Percentiles rank a stretch among this genome's conserved stretches.
phyloP scores from a whole-genome alignment of 1,140 invertebrate species.

The Gonatopus flavifemur region DNA sequence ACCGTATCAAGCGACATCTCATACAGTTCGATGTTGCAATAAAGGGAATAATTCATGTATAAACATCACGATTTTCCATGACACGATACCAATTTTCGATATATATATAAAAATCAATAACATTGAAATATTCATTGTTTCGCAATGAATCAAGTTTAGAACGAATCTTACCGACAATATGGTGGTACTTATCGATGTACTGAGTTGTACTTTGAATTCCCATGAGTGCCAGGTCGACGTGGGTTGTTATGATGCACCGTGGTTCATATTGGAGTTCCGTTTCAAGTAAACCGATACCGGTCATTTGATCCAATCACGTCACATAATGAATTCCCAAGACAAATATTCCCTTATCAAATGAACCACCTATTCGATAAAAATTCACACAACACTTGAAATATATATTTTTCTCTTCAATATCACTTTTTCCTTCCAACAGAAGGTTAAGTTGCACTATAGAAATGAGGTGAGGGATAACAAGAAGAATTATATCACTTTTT shows the following conservation, averaged over 20 bases:
- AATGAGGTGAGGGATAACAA: no score
- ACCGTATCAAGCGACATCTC: conserved; percentile 8
- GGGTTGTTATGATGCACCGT: conserved; percentile 33
- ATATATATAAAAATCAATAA: not conserved
- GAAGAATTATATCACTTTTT: no score
- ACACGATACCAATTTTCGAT: not conserved
- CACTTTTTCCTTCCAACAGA: no score
- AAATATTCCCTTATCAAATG: no score
- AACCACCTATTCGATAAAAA: no score
- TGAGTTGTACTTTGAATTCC: conserved; percentile 58
- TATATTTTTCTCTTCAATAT: no score
- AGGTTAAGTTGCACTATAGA: no score
- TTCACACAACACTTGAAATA: no score
- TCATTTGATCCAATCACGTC: conserved; percentile 32
- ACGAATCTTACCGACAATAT: conserved; percentile 46
- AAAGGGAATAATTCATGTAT: not conserved
- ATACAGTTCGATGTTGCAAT: not conserved
- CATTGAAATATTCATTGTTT: not conserved
- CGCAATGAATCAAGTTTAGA: not conserved
- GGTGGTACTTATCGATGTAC: conserved; percentile 56
- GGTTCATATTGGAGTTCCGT: conserved; percentile 31
- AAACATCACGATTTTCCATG: not conserved
- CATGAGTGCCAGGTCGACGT: conserved; percentile 51
- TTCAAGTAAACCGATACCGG: conserved; percentile 26
- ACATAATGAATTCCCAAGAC: no score